A percentile compares a stretch with the other conserved stretches of the same genome.
phyloP scores from a whole-genome alignment of 2,113 vertebrate species.

The Stegostoma tigrinum region DNA sequence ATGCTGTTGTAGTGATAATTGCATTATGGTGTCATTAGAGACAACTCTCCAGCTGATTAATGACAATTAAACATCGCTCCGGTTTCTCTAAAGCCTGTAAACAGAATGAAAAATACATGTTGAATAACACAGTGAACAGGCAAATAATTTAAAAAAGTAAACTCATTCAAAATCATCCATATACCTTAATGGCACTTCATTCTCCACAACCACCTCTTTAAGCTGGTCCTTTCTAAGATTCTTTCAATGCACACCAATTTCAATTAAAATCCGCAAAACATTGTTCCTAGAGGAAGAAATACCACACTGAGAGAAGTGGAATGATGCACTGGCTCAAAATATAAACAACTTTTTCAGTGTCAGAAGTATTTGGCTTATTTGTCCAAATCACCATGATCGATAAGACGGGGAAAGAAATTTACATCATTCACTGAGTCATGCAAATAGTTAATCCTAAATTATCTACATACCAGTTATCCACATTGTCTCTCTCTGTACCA shows the following conservation, averaged over 20 bases:
- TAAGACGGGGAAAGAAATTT: constrained; percentile 24
- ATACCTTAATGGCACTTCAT: background rate
- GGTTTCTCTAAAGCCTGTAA: background rate
- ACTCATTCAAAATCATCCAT: background rate
- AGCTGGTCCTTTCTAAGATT: background rate
- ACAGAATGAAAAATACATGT: background rate
- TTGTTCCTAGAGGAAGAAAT: background rate
- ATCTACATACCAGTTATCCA: background rate
- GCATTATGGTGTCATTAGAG: no score
- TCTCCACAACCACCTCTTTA: background rate
- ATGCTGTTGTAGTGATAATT: no score
- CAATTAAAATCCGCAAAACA: background rate
- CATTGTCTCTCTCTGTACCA: background rate
- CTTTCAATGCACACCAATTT: background rate
- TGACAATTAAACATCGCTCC: no score
- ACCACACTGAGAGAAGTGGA: background rate
- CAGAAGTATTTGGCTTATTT: constrained; percentile 23
- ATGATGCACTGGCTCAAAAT: background rate
- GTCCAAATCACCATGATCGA: constrained; percentile 12
- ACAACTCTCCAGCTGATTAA: background rate
- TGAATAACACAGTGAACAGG: background rate
- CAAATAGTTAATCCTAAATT: background rate
- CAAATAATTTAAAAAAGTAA: background rate
- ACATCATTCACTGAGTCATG: background rate
- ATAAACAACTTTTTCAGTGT: background rate